Evolutionary conservation across 2,113 vertebrate genomes (phyloP).

Genomic region (Trogon melanurus): DNA sequence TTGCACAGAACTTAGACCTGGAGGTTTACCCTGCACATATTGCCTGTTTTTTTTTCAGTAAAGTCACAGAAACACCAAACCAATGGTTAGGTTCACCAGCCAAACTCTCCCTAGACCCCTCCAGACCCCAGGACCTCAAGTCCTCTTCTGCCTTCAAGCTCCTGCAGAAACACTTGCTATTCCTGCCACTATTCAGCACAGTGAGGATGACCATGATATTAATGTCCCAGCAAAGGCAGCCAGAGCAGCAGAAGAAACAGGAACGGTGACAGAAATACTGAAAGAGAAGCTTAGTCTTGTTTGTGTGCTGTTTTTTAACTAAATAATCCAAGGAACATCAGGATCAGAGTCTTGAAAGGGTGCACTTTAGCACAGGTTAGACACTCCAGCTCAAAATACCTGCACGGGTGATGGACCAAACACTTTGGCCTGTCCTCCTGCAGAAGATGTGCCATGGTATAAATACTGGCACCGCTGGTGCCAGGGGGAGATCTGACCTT

Average conservation of each 20-base stretch:
- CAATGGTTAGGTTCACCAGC: accelerated
- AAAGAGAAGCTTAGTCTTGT: not conserved
- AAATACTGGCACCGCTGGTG: not conserved
- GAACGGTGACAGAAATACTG: not conserved
- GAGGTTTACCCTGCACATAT: not conserved
- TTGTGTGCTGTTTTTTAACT: not conserved
- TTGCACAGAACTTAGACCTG: not conserved
- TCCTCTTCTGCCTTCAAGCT: not conserved
- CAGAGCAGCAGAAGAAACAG: not conserved
- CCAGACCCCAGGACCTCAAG: not conserved
- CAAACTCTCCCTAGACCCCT: not conserved
- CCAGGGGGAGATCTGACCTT: not conserved
- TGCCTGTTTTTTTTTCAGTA: not conserved
- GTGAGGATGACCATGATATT: not conserved
- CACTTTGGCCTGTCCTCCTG: not conserved
- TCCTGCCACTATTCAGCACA: not conserved
- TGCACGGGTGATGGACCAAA: not conserved
- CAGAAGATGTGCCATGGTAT: not conserved
- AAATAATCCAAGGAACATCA: not conserved
- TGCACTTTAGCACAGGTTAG: not conserved
- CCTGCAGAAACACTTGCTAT: not conserved
- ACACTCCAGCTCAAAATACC: not conserved
- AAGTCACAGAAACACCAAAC: not conserved
- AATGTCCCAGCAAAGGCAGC: not conserved
- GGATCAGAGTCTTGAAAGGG: not conserved